These are phyloP conservation scores for Trissoscelio sp. DNA, from an alignment of 2,888 invertebrate species.

Conservation along the genomic window DNA sequence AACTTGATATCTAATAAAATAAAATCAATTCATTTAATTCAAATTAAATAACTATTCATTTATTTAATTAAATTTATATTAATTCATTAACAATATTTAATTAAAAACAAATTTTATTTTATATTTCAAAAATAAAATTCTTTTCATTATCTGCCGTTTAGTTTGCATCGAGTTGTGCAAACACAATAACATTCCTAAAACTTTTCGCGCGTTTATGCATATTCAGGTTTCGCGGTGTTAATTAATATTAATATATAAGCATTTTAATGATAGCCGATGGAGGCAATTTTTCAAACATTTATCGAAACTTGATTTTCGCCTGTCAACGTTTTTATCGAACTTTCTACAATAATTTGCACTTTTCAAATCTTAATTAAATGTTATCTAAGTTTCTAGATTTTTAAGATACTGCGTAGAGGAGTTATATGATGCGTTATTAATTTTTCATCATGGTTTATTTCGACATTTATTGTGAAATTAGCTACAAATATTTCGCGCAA, in stretches of 20 bases:
- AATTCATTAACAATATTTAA: too few species aligned
- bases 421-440: neutral
- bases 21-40: too few species aligned
- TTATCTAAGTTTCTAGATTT: slow-evolving; percentile 15
- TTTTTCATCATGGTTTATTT: neutral
- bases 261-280: neutral
- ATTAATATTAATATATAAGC: slow-evolving; percentile 1
- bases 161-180: neutral
- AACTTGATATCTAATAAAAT: too few species aligned
- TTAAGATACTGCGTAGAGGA: neutral
- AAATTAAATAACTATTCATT: too few species aligned
- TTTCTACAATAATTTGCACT: slow-evolving; percentile 29
- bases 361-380: slow-evolving; percentile 18
- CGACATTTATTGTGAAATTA: neutral
- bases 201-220: neutral
- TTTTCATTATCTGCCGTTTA: too few species aligned
- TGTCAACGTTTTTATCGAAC: slow-evolving; percentile 19
- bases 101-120: too few species aligned
- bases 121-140: neutral
- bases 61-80: too few species aligned
- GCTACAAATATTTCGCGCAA: neutral
- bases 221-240: too few species aligned
- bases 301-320: neutral
- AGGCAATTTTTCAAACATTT: neutral
- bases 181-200: neutral